phyloP scores from a whole-genome alignment of 2,888 invertebrate genomes.

The Cheilosia vernalis region DNA sequence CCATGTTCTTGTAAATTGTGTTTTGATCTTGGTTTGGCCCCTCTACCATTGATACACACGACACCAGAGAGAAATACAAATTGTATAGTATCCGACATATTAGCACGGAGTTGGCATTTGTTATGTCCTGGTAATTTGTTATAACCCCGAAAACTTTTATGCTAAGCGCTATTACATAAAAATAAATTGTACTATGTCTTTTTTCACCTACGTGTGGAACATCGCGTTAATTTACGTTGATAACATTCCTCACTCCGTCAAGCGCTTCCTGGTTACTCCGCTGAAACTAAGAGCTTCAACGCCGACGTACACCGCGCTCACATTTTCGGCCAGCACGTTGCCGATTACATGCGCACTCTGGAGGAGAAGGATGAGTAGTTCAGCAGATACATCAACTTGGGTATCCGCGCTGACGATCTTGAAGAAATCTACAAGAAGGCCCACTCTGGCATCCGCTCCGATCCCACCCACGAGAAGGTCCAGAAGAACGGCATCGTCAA shows the following conservation, averaged over 20 bases:
- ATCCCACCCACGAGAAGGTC: conserved; percentile 89
- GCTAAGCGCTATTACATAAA: no score
- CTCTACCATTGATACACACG: no score
- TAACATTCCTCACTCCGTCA: conserved; percentile 99
- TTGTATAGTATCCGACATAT: no score
- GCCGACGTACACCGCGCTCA: conserved; percentile 98
- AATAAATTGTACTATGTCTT: no score
- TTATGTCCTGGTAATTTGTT: no score
- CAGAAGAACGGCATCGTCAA: conserved; percentile 86
- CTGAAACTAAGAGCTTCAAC: conserved; percentile 96
- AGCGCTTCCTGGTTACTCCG: conserved; percentile 96
- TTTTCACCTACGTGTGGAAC: conserved; percentile 81
- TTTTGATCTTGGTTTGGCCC: no score
- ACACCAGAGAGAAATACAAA: no score
- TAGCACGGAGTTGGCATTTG: no score
- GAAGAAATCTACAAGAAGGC: conserved; percentile 98
- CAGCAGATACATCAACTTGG: conserved; percentile 96
- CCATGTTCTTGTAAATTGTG: no score
- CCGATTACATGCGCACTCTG: conserved; percentile 97
- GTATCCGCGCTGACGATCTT: conserved; percentile 94
- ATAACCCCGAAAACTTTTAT: no score
- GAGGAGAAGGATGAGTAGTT: conserved; percentile 99
- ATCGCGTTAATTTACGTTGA: conserved; percentile 81
- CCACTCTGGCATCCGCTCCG: conserved; percentile 94
- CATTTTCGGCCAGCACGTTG: conserved; percentile 98